phyloP scores from a whole-genome alignment of 2,113 vertebrate genomes.

The Hippopotamus amphibius region DNA sequence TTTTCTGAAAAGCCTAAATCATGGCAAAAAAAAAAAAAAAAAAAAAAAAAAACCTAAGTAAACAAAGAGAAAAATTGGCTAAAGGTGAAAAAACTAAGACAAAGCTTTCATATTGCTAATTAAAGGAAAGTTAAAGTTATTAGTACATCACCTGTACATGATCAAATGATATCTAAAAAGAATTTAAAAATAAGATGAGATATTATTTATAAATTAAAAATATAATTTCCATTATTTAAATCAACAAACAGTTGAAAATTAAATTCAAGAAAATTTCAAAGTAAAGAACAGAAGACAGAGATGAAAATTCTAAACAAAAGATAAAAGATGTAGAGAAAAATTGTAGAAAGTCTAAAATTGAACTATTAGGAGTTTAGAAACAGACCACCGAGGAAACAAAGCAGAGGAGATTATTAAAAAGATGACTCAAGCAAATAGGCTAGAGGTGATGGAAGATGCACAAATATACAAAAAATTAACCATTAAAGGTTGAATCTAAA shows the following conservation, averaged over 20 bases:
- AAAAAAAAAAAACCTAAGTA: not conserved
- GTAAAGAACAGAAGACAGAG: not conserved
- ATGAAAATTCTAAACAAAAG: not conserved
- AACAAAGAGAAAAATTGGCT: not conserved
- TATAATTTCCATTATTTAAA: not conserved
- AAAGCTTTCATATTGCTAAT: not conserved
- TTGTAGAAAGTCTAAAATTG: not conserved
- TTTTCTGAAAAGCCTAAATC: not conserved
- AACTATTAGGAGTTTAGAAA: not conserved
- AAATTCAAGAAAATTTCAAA: not conserved
- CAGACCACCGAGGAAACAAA: not conserved
- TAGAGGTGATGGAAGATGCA: not conserved
- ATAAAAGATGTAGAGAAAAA: not conserved
- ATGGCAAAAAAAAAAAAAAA: not conserved
- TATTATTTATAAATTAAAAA: not conserved
- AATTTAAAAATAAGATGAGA: not conserved
- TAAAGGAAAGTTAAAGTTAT: not conserved
- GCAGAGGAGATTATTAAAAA: not conserved
- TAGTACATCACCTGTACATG: not conserved
- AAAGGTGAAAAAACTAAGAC: not conserved
- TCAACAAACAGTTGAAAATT: not conserved
- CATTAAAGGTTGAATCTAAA: too few relatives aligned
- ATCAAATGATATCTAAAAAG: not conserved
- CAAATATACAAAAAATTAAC: not conserved
- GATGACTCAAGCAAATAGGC: not conserved